These are phyloP conservation scores for Lamellibrachia satsuma DNA, from an alignment of 2,888 invertebrate species.

Conservation along the genomic window DNA sequence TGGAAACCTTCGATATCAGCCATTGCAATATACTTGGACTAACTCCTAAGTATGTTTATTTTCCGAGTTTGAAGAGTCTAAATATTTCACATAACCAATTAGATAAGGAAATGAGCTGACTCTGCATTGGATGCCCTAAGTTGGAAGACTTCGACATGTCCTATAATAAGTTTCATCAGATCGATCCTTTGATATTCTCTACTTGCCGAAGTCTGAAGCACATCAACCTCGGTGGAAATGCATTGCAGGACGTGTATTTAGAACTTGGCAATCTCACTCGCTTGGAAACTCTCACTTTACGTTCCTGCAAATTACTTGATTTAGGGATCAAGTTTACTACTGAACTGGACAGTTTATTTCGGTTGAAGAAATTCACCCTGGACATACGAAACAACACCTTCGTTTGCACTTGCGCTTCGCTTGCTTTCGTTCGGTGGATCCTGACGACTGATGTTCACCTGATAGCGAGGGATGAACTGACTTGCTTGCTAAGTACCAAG, in stretches of 20 bases:
- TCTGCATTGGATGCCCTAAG: background rate
- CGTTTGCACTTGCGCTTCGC: background rate
- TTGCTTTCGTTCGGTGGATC: background rate
- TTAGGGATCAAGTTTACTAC: background rate
- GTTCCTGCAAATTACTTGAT: background rate
- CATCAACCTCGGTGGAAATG: background rate
- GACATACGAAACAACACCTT: conserved; percentile 8
- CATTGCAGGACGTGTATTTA: background rate
- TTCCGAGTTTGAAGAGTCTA: background rate
- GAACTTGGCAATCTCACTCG: background rate
- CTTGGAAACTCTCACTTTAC: background rate
- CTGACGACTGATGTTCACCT: background rate
- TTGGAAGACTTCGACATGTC: background rate
- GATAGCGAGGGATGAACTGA: background rate
- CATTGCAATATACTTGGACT: background rate
- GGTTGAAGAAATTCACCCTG: background rate
- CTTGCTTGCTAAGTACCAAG: background rate
- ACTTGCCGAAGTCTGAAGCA: background rate
- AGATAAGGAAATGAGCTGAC: background rate
- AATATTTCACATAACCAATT: background rate
- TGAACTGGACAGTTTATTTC: background rate
- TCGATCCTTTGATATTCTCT: background rate
- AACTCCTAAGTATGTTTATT: background rate
- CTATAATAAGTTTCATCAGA: background rate
- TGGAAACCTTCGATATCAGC: background rate